These are phyloP conservation scores for Drosophila kikkawai DNA, from an alignment of 1,140 invertebrate species.

Conservation along the genomic window DNA sequence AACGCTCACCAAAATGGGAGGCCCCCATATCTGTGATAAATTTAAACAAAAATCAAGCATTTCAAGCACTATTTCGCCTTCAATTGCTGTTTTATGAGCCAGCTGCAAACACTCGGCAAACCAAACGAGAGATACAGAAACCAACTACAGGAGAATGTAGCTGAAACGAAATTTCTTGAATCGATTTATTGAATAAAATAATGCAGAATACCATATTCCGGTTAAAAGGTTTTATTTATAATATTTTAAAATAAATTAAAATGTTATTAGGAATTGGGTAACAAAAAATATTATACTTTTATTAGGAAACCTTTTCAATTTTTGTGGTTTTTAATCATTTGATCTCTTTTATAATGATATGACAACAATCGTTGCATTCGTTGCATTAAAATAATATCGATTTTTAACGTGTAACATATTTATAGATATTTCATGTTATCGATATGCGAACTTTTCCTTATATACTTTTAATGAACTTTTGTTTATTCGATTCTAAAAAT, in stretches of 20 bases:
- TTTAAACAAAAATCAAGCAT: slow-evolving; percentile 50
- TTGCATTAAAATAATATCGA: too few species aligned
- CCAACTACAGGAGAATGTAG: slow-evolving; percentile 9
- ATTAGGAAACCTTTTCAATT: neutral
- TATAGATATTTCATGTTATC: neutral
- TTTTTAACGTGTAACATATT: too few species aligned
- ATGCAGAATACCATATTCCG: too few species aligned
- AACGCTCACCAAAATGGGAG: slow-evolving; percentile 21
- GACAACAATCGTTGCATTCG: too few species aligned
- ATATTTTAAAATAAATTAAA: neutral
- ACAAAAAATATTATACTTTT: neutral
- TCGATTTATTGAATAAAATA: neutral
- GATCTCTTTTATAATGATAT: too few species aligned
- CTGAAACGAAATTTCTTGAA: neutral
- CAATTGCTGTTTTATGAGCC: slow-evolving; percentile 58
- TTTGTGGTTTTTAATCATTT: too few species aligned
- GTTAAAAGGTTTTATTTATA: neutral
- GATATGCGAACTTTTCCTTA: neutral
- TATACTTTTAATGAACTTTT: neutral
- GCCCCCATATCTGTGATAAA: slow-evolving; percentile 31
- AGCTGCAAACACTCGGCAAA: slow-evolving; percentile 50
- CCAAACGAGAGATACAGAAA: slow-evolving; percentile 6
- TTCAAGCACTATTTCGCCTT: slow-evolving; percentile 49
- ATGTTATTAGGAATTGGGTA: neutral
- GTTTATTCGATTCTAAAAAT: neutral